A percentile compares a stretch with the other conserved stretches of the same genome.
phyloP scores from a whole-genome alignment of 2,888 invertebrate genomes.

The Hypselothyrea guttata region DNA sequence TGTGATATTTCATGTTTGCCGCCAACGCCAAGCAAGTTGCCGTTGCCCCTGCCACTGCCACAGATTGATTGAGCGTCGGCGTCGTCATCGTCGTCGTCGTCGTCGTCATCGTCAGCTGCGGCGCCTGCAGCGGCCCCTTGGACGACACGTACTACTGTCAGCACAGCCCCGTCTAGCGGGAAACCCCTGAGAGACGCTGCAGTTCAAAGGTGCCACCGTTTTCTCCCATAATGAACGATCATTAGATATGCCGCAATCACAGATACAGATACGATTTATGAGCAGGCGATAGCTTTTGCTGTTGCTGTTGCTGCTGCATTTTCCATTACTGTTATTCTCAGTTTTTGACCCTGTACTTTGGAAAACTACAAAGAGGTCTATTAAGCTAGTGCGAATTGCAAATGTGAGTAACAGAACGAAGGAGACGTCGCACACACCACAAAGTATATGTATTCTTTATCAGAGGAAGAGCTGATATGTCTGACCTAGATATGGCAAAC shows the following conservation, averaged over 20 bases:
- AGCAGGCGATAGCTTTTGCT: conserved; percentile 24
- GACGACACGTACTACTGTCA: conserved; percentile 54
- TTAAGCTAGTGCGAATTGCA: too few species aligned
- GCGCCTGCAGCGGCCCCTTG: conserved; percentile 50
- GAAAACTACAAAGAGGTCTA: too few species aligned
- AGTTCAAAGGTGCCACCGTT: conserved; percentile 68
- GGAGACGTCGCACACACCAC: too few species aligned
- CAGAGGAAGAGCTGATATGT: too few species aligned
- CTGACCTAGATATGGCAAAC: too few species aligned
- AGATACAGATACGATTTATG: conserved; percentile 49
- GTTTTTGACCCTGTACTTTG: too few species aligned
- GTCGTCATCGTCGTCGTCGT: conserved; percentile 21
- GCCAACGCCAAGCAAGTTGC: conserved; percentile 60
- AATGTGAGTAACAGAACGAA: too few species aligned
- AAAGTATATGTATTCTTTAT: too few species aligned
- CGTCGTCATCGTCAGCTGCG: conserved; percentile 25
- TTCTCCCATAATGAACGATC: conserved; percentile 58
- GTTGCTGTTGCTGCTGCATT: conserved; percentile 2
- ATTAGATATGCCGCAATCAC: conserved; percentile 57
- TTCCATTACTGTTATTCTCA: conserved; percentile 26
- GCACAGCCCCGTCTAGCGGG: conserved; percentile 20
- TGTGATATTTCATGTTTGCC: conserved; percentile 75
- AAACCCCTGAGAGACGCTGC: conserved; percentile 42
- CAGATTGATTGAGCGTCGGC: conserved; percentile 63
- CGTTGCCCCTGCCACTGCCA: conserved; percentile 21